A percentile compares a stretch with the other conserved stretches of the same genome.
Evolutionary conservation across 1,140 invertebrate genomes (phyloP).

Genomic region (Saccostrea glomerata): DNA sequence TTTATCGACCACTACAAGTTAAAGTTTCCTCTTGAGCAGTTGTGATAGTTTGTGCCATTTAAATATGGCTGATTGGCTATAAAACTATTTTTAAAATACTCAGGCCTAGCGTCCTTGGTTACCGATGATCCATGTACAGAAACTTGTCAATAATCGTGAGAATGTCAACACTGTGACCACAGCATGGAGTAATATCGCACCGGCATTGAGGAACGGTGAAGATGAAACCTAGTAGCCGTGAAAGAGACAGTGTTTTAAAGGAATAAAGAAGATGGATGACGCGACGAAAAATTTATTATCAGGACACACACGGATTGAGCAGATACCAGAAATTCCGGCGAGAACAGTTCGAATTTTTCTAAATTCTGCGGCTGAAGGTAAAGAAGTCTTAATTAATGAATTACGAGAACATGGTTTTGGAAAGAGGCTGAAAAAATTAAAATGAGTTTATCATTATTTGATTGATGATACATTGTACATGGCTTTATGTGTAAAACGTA

Average conservation of each 20-base stretch:
- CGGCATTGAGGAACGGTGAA: neutral
- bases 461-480: too few species aligned
- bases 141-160: neutral
- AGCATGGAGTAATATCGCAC: neutral
- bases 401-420: too few species aligned
- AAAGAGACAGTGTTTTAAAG: neutral
- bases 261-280: slow-evolving; percentile 33
- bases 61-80: slow-evolving; percentile 38
- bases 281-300: slow-evolving; percentile 54
- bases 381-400: neutral
- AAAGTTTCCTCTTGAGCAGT: slow-evolving; percentile 19
- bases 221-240: neutral
- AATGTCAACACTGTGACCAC: neutral
- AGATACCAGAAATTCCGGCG: slow-evolving; percentile 63
- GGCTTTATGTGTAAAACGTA: too few species aligned
- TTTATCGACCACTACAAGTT: slow-evolving; percentile 16
- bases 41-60: slow-evolving; percentile 33
- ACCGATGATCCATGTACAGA: slow-evolving; percentile 48
- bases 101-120: slow-evolving; percentile 53
- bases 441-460: too few species aligned
- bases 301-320: slow-evolving; percentile 60
- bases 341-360: slow-evolving; percentile 65
- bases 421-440: too few species aligned
- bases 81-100: slow-evolving; percentile 38
- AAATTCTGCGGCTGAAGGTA: slow-evolving; percentile 65